Base-by-base conservation (phyloP, 2,888 invertebrate species). In the Brachylomia viminalis region DNA sequence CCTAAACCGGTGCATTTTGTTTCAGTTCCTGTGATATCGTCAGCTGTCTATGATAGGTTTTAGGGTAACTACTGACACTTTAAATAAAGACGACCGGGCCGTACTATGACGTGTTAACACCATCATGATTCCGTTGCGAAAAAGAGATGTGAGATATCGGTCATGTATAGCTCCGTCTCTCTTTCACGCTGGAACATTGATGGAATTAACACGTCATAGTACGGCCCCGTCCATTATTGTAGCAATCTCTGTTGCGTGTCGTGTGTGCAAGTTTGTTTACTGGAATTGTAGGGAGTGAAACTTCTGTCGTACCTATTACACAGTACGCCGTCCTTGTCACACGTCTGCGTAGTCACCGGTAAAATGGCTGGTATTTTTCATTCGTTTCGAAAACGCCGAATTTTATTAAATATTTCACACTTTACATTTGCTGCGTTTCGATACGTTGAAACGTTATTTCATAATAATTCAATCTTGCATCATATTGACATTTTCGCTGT, bases 331-430 rank as follows among this genome's bases (percentile, higher is more conserved):
- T 77, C 82, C 75, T 74, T 78, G 86, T 88, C 85, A 82, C 84
- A 76, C 77, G 72, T 77, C 45, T 54, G 68, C 75, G 59, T 83
- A 82, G 64, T 79, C 72, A 65, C 66, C 72, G 67, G 65, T 79
- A 89, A 89, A 88, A 89, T 85, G 84, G 77, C 68, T 75, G 87
- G 88, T 88, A 92, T 91, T 91, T 91, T 90, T 91, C 90, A 92
- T 92, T 89, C 80, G 86, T 79, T 81, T 83, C 86, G 85, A 85
- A 88, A 87, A 85, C 64, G 74, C 74, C 70, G 68, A 85, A 86
- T 86, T 87, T 87, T 86, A 90, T 87, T 90, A 87, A 89, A 90
- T 88, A 88, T 89, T 87, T 88, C 47, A 66, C 75, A 75, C 67
- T 77, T 77, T 70, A 80, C 62, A 66, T 83, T 70, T 68, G 45